These are phyloP conservation scores for Epiperipatus broadwayi DNA, from an alignment of 2,888 invertebrate species.

Conservation along the genomic window DNA sequence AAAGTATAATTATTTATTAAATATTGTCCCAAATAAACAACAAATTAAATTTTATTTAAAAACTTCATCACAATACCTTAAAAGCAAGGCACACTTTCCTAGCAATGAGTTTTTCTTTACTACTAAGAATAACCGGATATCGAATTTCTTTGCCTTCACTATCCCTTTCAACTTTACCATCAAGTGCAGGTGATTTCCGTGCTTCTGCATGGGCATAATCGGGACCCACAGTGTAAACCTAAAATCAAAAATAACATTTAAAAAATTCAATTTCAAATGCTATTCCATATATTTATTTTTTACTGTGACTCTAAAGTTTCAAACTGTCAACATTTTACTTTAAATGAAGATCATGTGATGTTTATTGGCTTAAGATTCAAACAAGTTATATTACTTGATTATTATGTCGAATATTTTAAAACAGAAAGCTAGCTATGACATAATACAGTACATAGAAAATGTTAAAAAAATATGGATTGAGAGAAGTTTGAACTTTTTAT, in stretches of 20 bases:
- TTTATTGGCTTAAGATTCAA: too few relatives aligned
- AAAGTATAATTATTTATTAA: slow-evolving; percentile 1
- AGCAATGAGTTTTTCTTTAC: slow-evolving; percentile 91
- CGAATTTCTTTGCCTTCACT: slow-evolving; percentile 95
- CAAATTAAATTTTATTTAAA: background rate
- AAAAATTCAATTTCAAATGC: slow-evolving; percentile 5
- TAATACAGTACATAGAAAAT: too few relatives aligned
- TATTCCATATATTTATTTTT: background rate
- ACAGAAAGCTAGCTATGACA: too few relatives aligned
- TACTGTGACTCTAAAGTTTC: background rate
- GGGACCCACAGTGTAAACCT: slow-evolving; percentile 97
- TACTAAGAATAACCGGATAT: slow-evolving; percentile 92
- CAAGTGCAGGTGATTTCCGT: slow-evolving; percentile 88
- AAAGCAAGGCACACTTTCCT: slow-evolving; percentile 65
- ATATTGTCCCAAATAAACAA: background rate
- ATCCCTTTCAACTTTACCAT: slow-evolving; percentile 95
- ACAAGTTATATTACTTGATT: too few relatives aligned
- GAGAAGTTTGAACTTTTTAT: too few relatives aligned
- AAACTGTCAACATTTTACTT: too few relatives aligned
- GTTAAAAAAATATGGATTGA: too few relatives aligned
- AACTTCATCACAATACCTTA: slow-evolving; percentile 24
- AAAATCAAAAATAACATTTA: slow-evolving; percentile 21
- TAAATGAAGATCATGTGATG: too few relatives aligned
- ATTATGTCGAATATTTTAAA: too few relatives aligned
- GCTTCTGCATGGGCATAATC: slow-evolving; percentile 99